Evolutionary conservation across 2,888 invertebrate species (phyloP).

Genomic region (Nemoura dubitans): DNA sequence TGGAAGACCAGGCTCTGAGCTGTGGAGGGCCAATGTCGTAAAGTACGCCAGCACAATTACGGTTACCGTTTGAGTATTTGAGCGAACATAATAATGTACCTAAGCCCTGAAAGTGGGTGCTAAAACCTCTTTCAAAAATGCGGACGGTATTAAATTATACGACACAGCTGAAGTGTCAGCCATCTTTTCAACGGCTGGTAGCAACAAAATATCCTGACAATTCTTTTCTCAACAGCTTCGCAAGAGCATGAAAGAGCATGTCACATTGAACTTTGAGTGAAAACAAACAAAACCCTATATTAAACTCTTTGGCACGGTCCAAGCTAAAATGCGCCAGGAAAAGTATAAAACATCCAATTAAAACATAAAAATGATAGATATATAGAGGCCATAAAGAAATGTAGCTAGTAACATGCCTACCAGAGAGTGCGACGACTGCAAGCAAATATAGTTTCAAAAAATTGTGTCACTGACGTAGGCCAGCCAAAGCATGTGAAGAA

Average conservation of each 20-base stretch:
- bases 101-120: neutral
- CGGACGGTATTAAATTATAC: neutral
- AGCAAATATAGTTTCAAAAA: neutral
- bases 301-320: neutral
- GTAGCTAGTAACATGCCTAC: neutral
- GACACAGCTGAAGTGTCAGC: neutral
- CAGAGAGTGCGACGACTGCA: neutral
- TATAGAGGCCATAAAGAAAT: constrained; percentile 27
- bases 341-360: constrained; percentile 20
- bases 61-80: too few species aligned
- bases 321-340: neutral
- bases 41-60: too few species aligned
- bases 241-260: neutral
- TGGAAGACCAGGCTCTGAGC: too few species aligned
- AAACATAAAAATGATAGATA: constrained; percentile 28
- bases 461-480: neutral
- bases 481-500: neutral
- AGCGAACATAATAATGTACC: neutral
- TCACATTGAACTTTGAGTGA: neutral
- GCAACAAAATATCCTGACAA: constrained; percentile 5
- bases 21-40: too few species aligned
- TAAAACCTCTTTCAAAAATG: neutral
- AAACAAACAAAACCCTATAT: neutral
- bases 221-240: constrained; percentile 7
- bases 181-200: neutral